A percentile compares a stretch with the other conserved stretches of the same genome.
Evolutionary conservation across 2,888 invertebrate species (phyloP).

Genomic region (Philopedon plagiatum): DNA sequence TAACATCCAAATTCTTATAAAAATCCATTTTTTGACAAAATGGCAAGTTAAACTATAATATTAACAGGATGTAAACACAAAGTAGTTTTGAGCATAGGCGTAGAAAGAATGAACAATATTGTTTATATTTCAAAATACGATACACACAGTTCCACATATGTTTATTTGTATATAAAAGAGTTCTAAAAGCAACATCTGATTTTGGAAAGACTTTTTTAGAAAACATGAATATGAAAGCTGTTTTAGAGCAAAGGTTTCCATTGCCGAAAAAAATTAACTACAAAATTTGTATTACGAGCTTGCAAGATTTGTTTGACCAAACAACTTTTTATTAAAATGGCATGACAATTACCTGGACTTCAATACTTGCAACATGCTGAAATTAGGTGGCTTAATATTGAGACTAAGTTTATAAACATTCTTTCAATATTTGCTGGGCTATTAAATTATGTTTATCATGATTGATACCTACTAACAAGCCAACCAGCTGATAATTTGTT

Average conservation of each 20-base stretch:
- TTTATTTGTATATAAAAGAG: neutral
- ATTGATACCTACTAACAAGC: neutral
- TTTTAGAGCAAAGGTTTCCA: too few species aligned
- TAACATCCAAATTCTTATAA: neutral
- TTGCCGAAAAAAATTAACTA: too few species aligned
- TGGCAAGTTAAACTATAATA: neutral
- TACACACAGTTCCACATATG: neutral
- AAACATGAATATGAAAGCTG: too few species aligned
- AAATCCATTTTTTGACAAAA: neutral
- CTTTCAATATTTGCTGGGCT: constrained; percentile 7
- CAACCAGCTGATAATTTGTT: neutral
- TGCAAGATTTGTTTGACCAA: too few species aligned
- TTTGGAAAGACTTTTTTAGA: too few species aligned
- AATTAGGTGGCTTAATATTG: too few species aligned
- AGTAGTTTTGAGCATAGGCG: neutral
- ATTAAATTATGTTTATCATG: neutral
- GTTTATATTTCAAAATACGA: neutral
- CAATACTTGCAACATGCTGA: too few species aligned
- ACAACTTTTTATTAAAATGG: too few species aligned
- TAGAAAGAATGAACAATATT: neutral
- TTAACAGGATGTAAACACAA: neutral
- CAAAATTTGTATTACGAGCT: too few species aligned
- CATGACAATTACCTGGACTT: too few species aligned
- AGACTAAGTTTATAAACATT: constrained; percentile 9
- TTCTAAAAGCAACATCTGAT: too few species aligned